Evolutionary conservation across 2,113 vertebrate genomes (phyloP).

Genomic region (Ciconia boyciana): DNA sequence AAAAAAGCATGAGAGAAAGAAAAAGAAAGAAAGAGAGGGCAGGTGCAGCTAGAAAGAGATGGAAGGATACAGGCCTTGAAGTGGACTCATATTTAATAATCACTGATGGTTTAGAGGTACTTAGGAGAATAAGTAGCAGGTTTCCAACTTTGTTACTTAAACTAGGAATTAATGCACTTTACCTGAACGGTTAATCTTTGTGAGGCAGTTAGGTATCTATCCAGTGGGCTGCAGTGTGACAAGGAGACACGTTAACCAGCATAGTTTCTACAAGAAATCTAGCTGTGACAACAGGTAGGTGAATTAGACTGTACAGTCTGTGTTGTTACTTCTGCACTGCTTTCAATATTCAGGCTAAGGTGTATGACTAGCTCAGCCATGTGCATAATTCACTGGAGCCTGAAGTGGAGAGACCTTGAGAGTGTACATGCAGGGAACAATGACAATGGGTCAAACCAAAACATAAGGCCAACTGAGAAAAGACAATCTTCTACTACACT

Average conservation of each 20-base stretch:
- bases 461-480: neutral
- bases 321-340: neutral
- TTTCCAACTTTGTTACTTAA: neutral
- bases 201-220: neutral
- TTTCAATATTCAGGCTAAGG: neutral
- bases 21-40: neutral
- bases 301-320: neutral
- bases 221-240: neutral
- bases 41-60: neutral
- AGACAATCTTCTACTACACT: neutral
- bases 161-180: neutral
- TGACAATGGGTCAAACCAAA: neutral
- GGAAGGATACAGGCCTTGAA: neutral
- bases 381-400: neutral
- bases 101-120: neutral
- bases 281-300: neutral
- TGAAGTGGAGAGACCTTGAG: neutral
- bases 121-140: neutral
- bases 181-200: neutral
- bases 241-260: neutral
- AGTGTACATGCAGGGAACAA: neutral
- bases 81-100: neutral
- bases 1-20: neutral
- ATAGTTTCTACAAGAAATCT: neutral
- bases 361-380: neutral